These are phyloP conservation scores for Lucifuga dentata DNA, from an alignment of 2,113 vertebrate genomes.

Conservation along the genomic window DNA sequence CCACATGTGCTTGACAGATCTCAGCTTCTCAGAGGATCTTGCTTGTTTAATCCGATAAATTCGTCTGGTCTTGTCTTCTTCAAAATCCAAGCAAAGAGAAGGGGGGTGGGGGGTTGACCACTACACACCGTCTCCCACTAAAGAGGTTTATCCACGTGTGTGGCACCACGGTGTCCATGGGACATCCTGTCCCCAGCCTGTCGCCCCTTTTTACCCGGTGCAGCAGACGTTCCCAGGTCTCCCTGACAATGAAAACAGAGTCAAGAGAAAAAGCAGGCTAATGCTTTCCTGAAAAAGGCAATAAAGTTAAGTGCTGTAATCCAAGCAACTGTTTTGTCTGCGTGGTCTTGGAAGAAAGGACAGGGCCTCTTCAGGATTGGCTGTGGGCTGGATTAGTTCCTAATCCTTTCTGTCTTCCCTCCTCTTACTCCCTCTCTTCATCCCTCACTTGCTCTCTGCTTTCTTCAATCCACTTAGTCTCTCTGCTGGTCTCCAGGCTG, in stretches of 20 bases:
- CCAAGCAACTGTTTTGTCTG: constrained; percentile 65
- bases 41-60: constrained; percentile 13
- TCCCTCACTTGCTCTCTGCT: constrained; percentile 58
- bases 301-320: constrained; percentile 58
- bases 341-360: constrained; percentile 40
- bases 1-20: neutral
- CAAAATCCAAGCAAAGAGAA: constrained; percentile 12
- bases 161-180: constrained; percentile 28
- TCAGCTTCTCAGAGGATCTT: constrained; percentile 18
- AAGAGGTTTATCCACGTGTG: constrained; percentile 68
- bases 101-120: constrained; percentile 15
- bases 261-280: neutral
- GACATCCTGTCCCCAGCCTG: constrained; percentile 34
- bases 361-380: constrained; percentile 68
- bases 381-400: constrained; percentile 74
- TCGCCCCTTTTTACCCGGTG: neutral
- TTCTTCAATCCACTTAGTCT: constrained; percentile 77
- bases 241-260: constrained; percentile 18
- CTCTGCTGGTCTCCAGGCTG: constrained; percentile 42
- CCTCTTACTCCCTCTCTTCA: constrained; percentile 50
- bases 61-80: constrained; percentile 21
- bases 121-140: constrained; percentile 32
- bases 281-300: constrained; percentile 20
- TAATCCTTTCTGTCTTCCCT: constrained; percentile 68
- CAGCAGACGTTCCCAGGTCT: constrained; percentile 5